A percentile compares a stretch with the other conserved stretches of the same genome.
Conservation (phyloP, 2,797 vertebrate species). For the Taeniopygia guttata region DNA sequence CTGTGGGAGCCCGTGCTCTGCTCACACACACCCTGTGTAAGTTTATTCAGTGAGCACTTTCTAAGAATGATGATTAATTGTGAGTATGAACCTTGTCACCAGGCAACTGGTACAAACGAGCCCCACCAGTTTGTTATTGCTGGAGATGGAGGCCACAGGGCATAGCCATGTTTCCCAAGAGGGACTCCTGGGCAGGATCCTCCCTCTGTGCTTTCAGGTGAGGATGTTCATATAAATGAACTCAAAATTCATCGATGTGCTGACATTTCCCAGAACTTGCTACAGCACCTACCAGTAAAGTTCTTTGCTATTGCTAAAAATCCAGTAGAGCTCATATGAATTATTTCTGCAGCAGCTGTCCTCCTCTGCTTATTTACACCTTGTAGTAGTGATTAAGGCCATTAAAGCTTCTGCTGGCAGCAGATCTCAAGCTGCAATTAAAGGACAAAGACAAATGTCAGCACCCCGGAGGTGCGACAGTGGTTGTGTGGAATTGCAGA, state of each 20-base stretch:
- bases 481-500: background rate
- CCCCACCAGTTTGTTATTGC: background rate
- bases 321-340: background rate
- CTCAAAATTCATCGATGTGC: background rate
- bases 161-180: background rate
- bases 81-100: background rate
- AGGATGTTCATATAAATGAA: background rate
- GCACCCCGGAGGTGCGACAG: background rate
- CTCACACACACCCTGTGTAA: background rate
- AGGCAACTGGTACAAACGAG: background rate
- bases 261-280: background rate
- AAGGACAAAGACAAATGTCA: constrained; percentile 36
- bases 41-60: background rate
- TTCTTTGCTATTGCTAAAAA: background rate
- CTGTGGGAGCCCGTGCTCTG: background rate
- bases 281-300: background rate
- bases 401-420: constrained; percentile 1
- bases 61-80: background rate
- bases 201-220: background rate
- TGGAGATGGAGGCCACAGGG: background rate
- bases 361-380: background rate
- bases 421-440: constrained; percentile 31
- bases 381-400: background rate
- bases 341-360: background rate
- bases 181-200: background rate